Base-by-base conservation (phyloP, 2,113 vertebrate species). In the Campylomormyrus numenius region DNA sequence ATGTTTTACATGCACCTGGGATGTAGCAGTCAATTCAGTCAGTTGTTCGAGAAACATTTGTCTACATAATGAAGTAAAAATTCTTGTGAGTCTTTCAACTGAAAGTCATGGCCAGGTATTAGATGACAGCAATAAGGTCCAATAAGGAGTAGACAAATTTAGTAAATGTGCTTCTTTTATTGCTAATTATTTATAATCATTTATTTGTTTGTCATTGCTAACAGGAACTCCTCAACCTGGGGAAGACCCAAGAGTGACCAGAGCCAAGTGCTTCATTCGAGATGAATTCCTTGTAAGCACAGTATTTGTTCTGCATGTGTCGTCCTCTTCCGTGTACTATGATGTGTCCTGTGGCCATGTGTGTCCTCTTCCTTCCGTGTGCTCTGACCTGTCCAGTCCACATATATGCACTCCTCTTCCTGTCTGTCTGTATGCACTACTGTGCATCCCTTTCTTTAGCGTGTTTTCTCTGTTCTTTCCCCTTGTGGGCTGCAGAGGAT, bases 211-310 rank as follows among this genome's bases (percentile, higher is more conserved):
- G 6, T 87, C n/a, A 15, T 74, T 52, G 5, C 89, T 95, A 89
- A 92, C 94, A 98, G 97, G 96, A 90, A 96, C 95, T 89, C 96
- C 97, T 90, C 97, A 97, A 90, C 96, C 96, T 31, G 97, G 97
- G 94, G 97, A 98, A 93, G 97, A 98, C 91, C 96, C 97, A 90
- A 97, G 96, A 96, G 97, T 98, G 35, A 97, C 97, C 74, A 96
- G 97, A 93, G 97, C 97, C 90, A 98, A 98, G 93, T 98, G 97
- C 95, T 98, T 98, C 91, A 98, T 98, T 92, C 95, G 97, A 90
- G 97, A 98, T 94, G 97, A 98, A 92, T 98, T 98, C 93, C 93
- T 98, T 95, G 97, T 97, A 94, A 95, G 96, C 92, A 50, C 31
- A 66, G 66, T 10, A 52, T 87, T 58, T 83, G n/a, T 86, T 74